phyloP scores from a whole-genome alignment of 2,797 vertebrate species.

The Enteromius thamalakanensis region DNA sequence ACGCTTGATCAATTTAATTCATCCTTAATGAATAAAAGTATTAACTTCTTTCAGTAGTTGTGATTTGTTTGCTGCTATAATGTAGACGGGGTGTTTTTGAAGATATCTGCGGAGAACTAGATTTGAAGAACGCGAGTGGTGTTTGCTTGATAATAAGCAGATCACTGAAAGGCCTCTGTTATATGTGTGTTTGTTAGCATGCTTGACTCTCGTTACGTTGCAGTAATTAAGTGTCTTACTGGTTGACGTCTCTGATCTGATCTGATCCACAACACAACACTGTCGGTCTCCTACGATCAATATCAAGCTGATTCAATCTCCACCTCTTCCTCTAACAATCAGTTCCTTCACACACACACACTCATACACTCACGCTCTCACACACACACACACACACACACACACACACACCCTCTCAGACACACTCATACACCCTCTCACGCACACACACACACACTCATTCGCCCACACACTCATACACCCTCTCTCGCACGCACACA shows the following conservation, averaged over 20 bases:
- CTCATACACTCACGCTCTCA: too few relatives aligned
- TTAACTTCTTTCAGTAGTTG: too few relatives aligned
- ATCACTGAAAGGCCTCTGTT: not conserved
- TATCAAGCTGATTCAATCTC: not conserved
- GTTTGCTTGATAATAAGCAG: not conserved
- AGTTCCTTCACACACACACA: not conserved
- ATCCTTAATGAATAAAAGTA: not conserved
- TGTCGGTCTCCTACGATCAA: not conserved
- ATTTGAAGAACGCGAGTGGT: not conserved
- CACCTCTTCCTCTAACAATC: not conserved
- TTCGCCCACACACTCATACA: too few relatives aligned
- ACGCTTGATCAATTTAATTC: not conserved
- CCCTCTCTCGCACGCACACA: too few relatives aligned
- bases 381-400: too few relatives aligned
- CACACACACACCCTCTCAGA: too few relatives aligned
- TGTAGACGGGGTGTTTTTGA: not conserved
- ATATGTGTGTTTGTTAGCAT: not conserved
- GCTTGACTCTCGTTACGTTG: not conserved
- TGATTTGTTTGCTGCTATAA: not conserved
- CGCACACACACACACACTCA: too few relatives aligned
- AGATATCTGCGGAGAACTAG: not conserved
- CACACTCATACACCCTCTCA: too few relatives aligned
- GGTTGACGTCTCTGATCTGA: not conserved
- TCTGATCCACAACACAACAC: conserved; percentile 4
- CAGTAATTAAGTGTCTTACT: not conserved